Percentiles rank a stretch among this genome's conserved stretches.
These are phyloP conservation scores for Nasonia oneida DNA, from an alignment of 2,888 invertebrate species.

Conservation along the genomic window DNA sequence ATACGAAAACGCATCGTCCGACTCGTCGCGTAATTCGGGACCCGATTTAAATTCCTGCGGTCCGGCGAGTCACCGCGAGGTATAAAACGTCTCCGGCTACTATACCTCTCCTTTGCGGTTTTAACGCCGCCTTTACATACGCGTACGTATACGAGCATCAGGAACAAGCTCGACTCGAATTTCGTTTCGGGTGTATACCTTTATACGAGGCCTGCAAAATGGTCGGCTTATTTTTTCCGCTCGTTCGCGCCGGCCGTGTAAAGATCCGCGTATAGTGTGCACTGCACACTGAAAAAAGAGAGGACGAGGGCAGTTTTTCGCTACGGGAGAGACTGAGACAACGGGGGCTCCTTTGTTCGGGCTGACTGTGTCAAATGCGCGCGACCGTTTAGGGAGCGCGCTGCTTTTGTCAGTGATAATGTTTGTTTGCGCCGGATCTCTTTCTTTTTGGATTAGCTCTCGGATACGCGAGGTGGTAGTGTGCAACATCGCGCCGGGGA, in stretches of 20 bases:
- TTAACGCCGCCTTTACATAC: constrained; percentile 6
- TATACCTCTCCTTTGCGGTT: constrained; percentile 18
- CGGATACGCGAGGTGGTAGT: not conserved
- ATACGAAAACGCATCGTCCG: not conserved
- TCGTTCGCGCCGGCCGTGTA: not conserved
- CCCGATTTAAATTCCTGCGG: constrained; percentile 60
- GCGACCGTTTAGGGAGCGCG: constrained; percentile 26
- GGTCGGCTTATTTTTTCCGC: constrained; percentile 15
- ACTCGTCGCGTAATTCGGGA: constrained; percentile 50
- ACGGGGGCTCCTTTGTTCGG: constrained; percentile 25
- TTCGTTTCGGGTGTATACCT: not conserved
- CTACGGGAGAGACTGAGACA: constrained; percentile 3
- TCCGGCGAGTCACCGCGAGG: not conserved
- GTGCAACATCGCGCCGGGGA: not conserved
- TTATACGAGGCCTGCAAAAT: not conserved
- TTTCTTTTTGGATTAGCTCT: not conserved
- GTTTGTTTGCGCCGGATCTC: constrained; percentile 1
- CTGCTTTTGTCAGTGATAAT: constrained; percentile 9
- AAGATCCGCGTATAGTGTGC: not conserved
- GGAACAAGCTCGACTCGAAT: constrained; percentile 27
- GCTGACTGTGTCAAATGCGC: constrained; percentile 43
- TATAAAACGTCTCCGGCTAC: constrained; percentile 2
- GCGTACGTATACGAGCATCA: not conserved
- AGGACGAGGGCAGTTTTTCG: not conserved
- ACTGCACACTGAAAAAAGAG: not conserved